Evolutionary conservation across 1,140 invertebrate genomes (phyloP).

Genomic region (Achatina immaculata): DNA sequence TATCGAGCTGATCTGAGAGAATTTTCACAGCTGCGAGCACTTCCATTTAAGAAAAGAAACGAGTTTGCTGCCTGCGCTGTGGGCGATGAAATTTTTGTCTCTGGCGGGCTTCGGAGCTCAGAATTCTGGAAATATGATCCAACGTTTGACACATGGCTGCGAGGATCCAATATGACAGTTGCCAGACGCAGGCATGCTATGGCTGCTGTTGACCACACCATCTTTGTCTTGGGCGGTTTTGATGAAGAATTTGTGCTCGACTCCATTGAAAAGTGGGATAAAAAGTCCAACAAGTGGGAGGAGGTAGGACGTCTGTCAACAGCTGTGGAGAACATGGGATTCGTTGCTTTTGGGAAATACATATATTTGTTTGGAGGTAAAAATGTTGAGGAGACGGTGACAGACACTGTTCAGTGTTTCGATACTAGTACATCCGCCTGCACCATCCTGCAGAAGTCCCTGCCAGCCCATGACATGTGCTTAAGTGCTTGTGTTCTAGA

Average conservation of each 20-base stretch:
- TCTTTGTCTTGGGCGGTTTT: constrained; percentile 66
- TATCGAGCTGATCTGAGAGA: constrained; percentile 59
- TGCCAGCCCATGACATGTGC: constrained; percentile 67
- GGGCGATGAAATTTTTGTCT: constrained; percentile 65
- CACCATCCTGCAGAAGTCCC: constrained; percentile 49
- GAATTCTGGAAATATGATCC: constrained; percentile 69
- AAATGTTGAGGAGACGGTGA: constrained; percentile 65
- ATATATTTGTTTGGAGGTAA: constrained; percentile 67
- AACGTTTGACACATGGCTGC: constrained; percentile 62
- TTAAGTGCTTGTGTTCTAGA: constrained; percentile 62
- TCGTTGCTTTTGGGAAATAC: constrained; percentile 58
- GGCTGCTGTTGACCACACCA: constrained; percentile 61
- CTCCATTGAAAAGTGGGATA: constrained; percentile 63
- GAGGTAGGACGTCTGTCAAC: constrained; percentile 53
- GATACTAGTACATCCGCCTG: constrained; percentile 55
- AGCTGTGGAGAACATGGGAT: constrained; percentile 68
- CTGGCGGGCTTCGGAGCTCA: constrained; percentile 62
- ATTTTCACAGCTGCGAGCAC: constrained; percentile 58
- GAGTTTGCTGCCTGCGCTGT: constrained; percentile 64
- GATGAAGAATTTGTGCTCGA: constrained; percentile 64
- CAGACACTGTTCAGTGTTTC: constrained; percentile 64
- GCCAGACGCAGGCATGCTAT: constrained; percentile 64
- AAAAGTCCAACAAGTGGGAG: constrained; percentile 58
- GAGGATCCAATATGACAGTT: constrained; percentile 60
- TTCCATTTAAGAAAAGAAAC: constrained; percentile 67